Percentiles rank a stretch among this genome's conserved stretches.
Conservation (phyloP, 1,140 invertebrate species). For the Drosophila insularis region DNA sequence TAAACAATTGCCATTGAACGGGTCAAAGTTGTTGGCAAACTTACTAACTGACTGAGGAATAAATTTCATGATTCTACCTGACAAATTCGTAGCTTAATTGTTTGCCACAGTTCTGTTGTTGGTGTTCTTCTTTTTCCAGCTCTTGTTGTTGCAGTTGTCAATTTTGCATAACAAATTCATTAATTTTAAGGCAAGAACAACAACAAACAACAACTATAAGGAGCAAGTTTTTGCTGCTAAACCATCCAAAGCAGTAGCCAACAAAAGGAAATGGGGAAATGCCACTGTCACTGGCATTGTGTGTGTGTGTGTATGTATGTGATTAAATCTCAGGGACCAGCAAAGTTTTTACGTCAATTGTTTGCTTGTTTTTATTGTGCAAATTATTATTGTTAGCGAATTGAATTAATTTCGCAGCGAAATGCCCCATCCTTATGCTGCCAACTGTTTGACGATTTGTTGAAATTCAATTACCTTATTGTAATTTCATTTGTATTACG, state of each 20-base stretch:
- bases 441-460: conserved; percentile 57
- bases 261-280: neutral
- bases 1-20: neutral
- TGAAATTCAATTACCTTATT: conserved; percentile 77
- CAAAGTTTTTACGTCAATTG: conserved; percentile 60
- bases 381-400: conserved; percentile 80
- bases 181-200: conserved; percentile 57
- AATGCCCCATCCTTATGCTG: no score
- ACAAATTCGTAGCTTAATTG: conserved; percentile 50
- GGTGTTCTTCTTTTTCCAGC: neutral
- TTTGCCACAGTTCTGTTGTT: conserved; percentile 38
- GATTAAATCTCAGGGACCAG: conserved; percentile 62
- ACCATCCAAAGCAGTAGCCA: conserved; percentile 41
- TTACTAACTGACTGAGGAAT: neutral
- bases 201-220: conserved; percentile 14
- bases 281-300: neutral
- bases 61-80: conserved; percentile 26
- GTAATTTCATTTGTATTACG: conserved; percentile 58
- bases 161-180: conserved; percentile 80
- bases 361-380: conserved; percentile 75
- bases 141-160: conserved; percentile 52
- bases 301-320: conserved; percentile 26
- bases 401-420: conserved; percentile 66
- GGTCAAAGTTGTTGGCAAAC: neutral
- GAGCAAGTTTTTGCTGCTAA: conserved; percentile 52